Base-by-base conservation (phyloP, 2,888 invertebrate genomes). In the Digitonthophagus gazella region DNA sequence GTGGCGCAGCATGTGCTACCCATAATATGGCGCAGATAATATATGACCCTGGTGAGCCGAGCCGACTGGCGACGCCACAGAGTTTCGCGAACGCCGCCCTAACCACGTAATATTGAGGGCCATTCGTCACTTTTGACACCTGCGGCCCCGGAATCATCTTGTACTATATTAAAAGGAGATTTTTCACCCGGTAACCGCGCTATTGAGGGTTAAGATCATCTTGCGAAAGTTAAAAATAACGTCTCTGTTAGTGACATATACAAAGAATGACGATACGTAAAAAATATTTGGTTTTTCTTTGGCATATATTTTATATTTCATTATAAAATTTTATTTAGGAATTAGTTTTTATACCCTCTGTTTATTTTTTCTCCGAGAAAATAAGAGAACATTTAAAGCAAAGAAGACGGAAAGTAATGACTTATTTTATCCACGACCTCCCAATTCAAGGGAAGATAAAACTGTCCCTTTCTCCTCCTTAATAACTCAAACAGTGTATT, bases 91-190 rank as follows among this genome's bases (percentile, higher is more conserved):
- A 69, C 69, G 68, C 70, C 68, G 72, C 65, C 68, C 73, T 75
- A 70, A 73, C 74, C 71, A 75, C 72, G 74, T 73, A 75, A 75
- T 76, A 77, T 76, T 75, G 74, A 74, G 73, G 76, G 75, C 74
- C 76, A 75, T 78, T 77, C 75, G 77, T 78, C 77, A 78, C 74
- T 71, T 76, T 72, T 76, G 77, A 76, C 77, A 76, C 70, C 65
- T 63, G 68, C 69, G 69, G 69, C 69, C 71, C 69, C 71, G 55
- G 55, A 63, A 69, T 66, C 68, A 55, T 61, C 65, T 69, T 65
- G 68, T 69, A 73, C 73, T 74, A 72, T 72, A 74, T 74, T 74
- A 74, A 67, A 71, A 69, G 68, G 69, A 71, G 72, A 73, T 73
- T 71, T 71, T 72, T 74, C 73, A 73, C 72, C 71, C 61, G 61